These are phyloP conservation scores for Gila robusta DNA, from an alignment of 2,797 vertebrate genomes.

Conservation along the genomic window DNA sequence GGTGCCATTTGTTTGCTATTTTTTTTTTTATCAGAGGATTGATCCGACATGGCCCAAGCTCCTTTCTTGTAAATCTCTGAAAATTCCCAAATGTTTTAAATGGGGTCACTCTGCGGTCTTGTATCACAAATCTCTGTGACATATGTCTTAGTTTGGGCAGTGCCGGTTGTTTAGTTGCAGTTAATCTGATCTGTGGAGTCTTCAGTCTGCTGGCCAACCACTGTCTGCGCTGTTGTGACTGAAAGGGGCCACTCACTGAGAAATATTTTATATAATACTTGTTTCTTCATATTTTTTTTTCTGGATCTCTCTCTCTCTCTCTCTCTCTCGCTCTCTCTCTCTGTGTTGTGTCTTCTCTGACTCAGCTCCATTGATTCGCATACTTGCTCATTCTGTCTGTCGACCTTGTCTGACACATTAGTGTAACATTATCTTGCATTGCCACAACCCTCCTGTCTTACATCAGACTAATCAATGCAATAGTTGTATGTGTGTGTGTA, in stretches of 20 bases:
- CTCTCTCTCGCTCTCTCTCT: slow-evolving; percentile 24
- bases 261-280: slow-evolving; percentile 25
- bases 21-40: neutral
- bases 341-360: neutral
- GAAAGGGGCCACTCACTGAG: slow-evolving; percentile 12
- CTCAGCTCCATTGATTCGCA: slow-evolving; percentile 74
- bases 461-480: slow-evolving; percentile 67
- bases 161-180: slow-evolving; percentile 30
- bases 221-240: slow-evolving; percentile 19
- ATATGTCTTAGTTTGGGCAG: neutral
- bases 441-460: slow-evolving; percentile 53
- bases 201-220: slow-evolving; percentile 1
- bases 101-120: neutral
- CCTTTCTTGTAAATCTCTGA: neutral
- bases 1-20: neutral
- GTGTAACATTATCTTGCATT: slow-evolving; percentile 70
- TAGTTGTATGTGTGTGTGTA: slow-evolving; percentile 55
- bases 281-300: slow-evolving; percentile 19
- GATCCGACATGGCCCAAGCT: neutral
- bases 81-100: neutral
- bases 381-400: slow-evolving; percentile 71
- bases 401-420: slow-evolving; percentile 75
- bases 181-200: slow-evolving; percentile 24
- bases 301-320: neutral
- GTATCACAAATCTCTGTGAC: neutral